A percentile compares a stretch with the other conserved stretches of the same genome.
Conservation (phyloP, 2,797 vertebrate species). For the Anguilla anguilla region DNA sequence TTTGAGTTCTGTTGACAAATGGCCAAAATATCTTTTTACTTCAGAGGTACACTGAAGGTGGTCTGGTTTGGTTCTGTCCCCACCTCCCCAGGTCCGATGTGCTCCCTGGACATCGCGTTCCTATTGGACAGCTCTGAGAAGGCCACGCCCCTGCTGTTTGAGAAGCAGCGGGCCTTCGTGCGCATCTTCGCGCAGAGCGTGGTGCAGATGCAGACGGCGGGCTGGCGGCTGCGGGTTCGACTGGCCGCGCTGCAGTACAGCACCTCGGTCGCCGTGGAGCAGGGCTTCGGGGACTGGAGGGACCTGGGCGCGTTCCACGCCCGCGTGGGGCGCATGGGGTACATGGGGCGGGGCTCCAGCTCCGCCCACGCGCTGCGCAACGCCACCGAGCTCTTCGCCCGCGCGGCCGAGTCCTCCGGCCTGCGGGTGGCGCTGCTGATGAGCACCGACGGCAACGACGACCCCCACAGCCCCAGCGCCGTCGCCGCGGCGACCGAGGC, state of each 20-base stretch:
- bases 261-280: constrained; percentile 78
- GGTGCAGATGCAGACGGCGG: constrained; percentile 64
- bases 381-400: constrained; percentile 76
- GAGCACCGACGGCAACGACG: constrained; percentile 78
- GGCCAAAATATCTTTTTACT: too few species aligned
- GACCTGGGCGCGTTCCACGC: constrained; percentile 81
- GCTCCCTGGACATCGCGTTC: constrained; percentile 77
- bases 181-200: constrained; percentile 71
- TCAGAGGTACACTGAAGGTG: too few species aligned
- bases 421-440: constrained; percentile 80
- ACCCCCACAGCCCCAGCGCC: constrained; percentile 80
- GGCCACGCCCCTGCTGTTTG: constrained; percentile 73
- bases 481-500: constrained; percentile 72
- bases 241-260: constrained; percentile 85
- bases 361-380: constrained; percentile 83
- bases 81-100: constrained; percentile 57
- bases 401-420: constrained; percentile 69
- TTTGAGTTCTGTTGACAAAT: too few species aligned
- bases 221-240: constrained; percentile 70
- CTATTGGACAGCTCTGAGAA: constrained; percentile 89
- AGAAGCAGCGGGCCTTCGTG: constrained; percentile 79
- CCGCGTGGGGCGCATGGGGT: constrained; percentile 69
- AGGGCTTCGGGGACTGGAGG: constrained; percentile 84
- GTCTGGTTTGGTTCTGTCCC: background rate
- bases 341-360: constrained; percentile 85